These are phyloP conservation scores for Diabrotica undecimpunctata DNA, from an alignment of 1,140 invertebrate species.

Conservation along the genomic window DNA sequence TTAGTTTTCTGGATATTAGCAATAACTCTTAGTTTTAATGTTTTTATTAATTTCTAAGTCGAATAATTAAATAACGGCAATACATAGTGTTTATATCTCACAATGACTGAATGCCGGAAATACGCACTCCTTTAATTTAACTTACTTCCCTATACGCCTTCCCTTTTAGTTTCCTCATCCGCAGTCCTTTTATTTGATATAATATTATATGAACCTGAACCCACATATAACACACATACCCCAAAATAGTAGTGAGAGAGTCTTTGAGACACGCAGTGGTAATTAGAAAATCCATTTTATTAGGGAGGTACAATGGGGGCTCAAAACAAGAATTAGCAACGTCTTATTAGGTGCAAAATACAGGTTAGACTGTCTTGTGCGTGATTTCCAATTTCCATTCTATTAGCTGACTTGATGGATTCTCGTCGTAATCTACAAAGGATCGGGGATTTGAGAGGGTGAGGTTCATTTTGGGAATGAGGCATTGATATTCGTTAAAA, in stretches of 20 bases:
- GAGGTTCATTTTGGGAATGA: too few relatives aligned
- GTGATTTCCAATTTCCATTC: slow-evolving; percentile 47
- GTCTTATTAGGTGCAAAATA: slow-evolving; percentile 45
- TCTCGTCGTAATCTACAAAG: slow-evolving; percentile 36
- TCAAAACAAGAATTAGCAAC: slow-evolving; percentile 38
- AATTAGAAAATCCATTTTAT: slow-evolving; percentile 34
- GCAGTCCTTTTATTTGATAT: background rate
- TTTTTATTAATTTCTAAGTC: too few relatives aligned
- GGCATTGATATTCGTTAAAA: too few relatives aligned
- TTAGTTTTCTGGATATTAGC: too few relatives aligned
- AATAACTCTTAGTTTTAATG: too few relatives aligned
- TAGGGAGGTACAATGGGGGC: slow-evolving; percentile 32
- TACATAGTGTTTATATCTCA: too few relatives aligned
- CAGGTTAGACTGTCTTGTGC: slow-evolving; percentile 37
- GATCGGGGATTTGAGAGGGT: slow-evolving; percentile 4
- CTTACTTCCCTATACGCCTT: background rate
- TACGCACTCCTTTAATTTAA: background rate
- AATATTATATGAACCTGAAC: background rate
- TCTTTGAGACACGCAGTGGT: slow-evolving; percentile 29
- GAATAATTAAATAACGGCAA: too few relatives aligned
- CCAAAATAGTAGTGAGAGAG: slow-evolving; percentile 13
- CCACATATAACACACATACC: slow-evolving; percentile 5
- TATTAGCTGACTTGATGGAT: slow-evolving; percentile 44
- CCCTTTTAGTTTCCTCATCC: background rate
- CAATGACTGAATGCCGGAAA: too few relatives aligned